These are phyloP conservation scores for Channallabes apus DNA, from an alignment of 2,797 vertebrate species.

Conservation along the genomic window DNA sequence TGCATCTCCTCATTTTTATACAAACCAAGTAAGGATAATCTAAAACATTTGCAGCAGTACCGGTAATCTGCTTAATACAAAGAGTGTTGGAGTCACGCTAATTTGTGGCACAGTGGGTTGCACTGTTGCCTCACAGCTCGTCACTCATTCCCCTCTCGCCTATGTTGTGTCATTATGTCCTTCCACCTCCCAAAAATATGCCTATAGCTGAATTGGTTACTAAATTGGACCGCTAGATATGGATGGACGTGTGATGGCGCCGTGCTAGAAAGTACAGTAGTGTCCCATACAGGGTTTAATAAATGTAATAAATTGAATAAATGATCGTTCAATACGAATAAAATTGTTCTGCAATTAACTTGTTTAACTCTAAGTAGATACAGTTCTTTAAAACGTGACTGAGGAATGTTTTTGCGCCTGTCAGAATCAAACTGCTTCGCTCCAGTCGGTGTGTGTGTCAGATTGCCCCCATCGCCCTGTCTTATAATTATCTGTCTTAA, in stretches of 20 bases:
- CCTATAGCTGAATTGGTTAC: neutral
- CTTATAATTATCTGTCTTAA: slow-evolving; percentile 62
- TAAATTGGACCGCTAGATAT: neutral
- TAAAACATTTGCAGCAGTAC: neutral
- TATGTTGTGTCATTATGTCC: neutral
- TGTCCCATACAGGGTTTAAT: neutral
- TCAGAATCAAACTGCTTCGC: slow-evolving; percentile 29
- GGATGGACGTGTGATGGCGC: neutral
- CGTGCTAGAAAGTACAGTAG: too few species aligned
- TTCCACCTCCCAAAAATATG: neutral
- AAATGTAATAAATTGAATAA: too few species aligned
- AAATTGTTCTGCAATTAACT: neutral
- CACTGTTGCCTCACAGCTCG: neutral
- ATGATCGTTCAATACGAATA: neutral
- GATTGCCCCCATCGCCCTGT: slow-evolving; percentile 42
- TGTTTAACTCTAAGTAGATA: neutral
- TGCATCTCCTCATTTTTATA: neutral
- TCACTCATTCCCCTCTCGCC: neutral
- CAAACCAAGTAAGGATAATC: neutral
- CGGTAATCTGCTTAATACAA: slow-evolving; percentile 6
- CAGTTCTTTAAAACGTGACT: neutral
- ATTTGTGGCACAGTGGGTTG: neutral
- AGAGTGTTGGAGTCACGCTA: neutral
- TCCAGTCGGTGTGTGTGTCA: slow-evolving; percentile 34
- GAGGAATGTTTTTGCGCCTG: slow-evolving; percentile 18